phyloP scores from a whole-genome alignment of 2,888 invertebrate genomes.

The Mesorhabditis spiculigera region DNA sequence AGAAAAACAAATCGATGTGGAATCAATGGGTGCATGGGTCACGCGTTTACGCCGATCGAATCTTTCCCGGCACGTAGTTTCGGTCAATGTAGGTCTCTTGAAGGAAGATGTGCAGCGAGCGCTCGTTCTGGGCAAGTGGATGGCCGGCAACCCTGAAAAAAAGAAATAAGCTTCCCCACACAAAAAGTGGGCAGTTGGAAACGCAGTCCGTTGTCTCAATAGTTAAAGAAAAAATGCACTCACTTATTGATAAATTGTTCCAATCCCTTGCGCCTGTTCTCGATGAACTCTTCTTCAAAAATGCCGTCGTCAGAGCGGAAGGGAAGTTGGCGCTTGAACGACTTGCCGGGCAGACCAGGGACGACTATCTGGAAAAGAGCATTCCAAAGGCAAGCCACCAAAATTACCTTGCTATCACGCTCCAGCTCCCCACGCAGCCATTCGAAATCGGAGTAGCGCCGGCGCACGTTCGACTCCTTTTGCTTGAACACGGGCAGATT shows the following conservation, averaged over 20 bases:
- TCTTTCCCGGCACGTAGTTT: constrained; percentile 86
- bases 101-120: constrained; percentile 98
- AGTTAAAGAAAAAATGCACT: constrained; percentile 50
- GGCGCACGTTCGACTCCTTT: constrained; percentile 92
- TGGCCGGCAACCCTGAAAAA: constrained; percentile 85
- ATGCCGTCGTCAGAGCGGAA: constrained; percentile 98
- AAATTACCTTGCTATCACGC: constrained; percentile 88
- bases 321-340: constrained; percentile 94
- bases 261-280: constrained; percentile 90
- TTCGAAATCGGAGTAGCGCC: constrained; percentile 98
- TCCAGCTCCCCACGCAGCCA: constrained; percentile 98
- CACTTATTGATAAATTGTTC: constrained; percentile 98
- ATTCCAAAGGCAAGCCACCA: neutral
- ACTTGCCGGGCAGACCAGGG: constrained; percentile 94
- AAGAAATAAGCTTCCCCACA: neutral
- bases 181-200: too few relatives aligned
- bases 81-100: constrained; percentile 96
- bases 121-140: constrained; percentile 95
- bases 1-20: too few relatives aligned
- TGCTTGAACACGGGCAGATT: constrained; percentile 98
- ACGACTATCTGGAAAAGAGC: constrained; percentile 81
- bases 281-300: constrained; percentile 98
- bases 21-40: neutral
- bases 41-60: constrained; percentile 31
- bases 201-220: neutral